Conservation (phyloP, 2,888 invertebrate genomes). For the Callyntrura sp. region DNA sequence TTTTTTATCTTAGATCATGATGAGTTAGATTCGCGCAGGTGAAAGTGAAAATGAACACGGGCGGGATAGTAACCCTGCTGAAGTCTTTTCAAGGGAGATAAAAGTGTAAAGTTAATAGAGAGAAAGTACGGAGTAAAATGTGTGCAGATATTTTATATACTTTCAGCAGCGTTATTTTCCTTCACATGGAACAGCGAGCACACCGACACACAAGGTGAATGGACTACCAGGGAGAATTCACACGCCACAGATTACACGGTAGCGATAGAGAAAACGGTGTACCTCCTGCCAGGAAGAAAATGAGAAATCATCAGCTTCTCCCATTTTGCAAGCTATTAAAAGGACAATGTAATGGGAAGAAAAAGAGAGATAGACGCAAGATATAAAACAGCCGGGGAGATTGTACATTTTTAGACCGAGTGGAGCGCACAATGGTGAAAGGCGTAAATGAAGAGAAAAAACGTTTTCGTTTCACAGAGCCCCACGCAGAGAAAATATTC, state of each 20-base stretch:
- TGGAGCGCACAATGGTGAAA: no score
- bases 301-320: slow-evolving; percentile 70
- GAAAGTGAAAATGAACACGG: slow-evolving; percentile 38
- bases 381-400: neutral
- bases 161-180: neutral
- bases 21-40: slow-evolving; percentile 3
- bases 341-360: slow-evolving; percentile 5
- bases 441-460: neutral
- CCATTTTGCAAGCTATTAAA: slow-evolving; percentile 14
- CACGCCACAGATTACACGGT: slow-evolving; percentile 36
- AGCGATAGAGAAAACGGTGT: neutral
- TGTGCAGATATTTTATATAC: no score
- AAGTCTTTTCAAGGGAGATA: neutral
- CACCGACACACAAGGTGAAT: slow-evolving; percentile 6
- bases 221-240: slow-evolving; percentile 24
- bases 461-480: neutral
- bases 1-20: neutral
- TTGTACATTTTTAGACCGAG: neutral
- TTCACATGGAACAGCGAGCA: neutral
- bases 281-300: slow-evolving; percentile 72
- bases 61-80: neutral
- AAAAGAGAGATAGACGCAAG: neutral
- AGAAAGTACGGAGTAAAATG: no score
- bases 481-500: neutral
- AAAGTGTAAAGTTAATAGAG: neutral